Base-by-base conservation (phyloP, 2,113 vertebrate species). In the Panthera tigris region DNA sequence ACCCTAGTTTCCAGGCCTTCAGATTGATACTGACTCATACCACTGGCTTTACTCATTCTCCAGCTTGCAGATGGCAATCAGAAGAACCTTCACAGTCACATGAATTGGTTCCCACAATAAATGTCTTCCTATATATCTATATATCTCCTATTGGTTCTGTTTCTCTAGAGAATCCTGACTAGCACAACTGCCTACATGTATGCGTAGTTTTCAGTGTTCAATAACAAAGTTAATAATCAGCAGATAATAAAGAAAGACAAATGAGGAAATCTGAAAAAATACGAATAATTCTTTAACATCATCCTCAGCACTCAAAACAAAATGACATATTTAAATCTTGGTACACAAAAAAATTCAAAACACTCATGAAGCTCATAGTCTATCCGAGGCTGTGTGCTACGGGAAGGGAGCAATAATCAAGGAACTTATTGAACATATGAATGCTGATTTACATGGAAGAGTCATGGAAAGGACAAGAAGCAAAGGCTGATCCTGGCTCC, bases 311-410 rank as follows among this genome's bases (percentile, higher is more conserved):
- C 11, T 88, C 50, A 31, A 7, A 89, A 48, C 27, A 52, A 95
- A 89, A 57, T 76, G 82, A 87, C 1, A 27, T 10, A 81, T 63
- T 80, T 84, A 74, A 7, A 89, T 27, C 18, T 92, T 19, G 94
- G 78, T 19, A 41, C 21, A 79, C 71, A 84, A 94, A 91, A 88
- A 66, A 61, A 95, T 66, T 93, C 7, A 71, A 94, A 78, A 78
- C 21, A 80, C 7, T 81, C 25, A 57, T 74, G 61, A 55, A 39
- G 5, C 29, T 94, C 14, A 31, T 94, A 25, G 23, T 55, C 29
- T 92, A 48, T 85, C 9, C 9, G 45, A 74, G 23, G 12, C 29
- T 69, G 6, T 85, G 13, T 74, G 31, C 5, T 27, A 89, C 18
- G 29, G 11, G 21, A 80, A 78, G 69, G 33, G n/a, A 79, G 5